Percentiles rank a stretch among this genome's conserved stretches.
Evolutionary conservation across 2,888 invertebrate species (phyloP).

Genomic region (Girardia tigrina): DNA sequence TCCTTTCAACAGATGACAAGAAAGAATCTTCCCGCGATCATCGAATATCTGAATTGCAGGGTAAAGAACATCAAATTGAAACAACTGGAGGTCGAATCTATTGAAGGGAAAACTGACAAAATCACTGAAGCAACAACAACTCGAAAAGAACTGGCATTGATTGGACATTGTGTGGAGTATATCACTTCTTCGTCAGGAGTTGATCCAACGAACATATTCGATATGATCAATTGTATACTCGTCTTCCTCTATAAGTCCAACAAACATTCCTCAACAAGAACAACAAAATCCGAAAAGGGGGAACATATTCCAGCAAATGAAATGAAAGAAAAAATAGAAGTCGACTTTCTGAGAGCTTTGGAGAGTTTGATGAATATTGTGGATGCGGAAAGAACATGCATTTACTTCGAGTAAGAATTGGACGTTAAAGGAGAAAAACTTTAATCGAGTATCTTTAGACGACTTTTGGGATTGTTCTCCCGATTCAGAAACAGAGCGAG

Average conservation of each 20-base stretch:
- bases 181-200: not conserved
- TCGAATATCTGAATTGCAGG: not conserved
- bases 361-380: not conserved
- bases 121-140: not conserved
- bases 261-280: not conserved
- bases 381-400: not conserved
- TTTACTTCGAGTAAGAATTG: not conserved
- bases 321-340: not conserved
- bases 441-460: too few relatives aligned
- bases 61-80: not conserved
- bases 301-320: not conserved
- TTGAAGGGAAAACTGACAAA: too few relatives aligned
- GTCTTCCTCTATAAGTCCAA: not conserved
- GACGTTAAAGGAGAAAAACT: too few relatives aligned
- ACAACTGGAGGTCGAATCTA: not conserved
- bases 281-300: not conserved
- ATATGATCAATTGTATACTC: not conserved
- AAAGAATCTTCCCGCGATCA: not conserved
- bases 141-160: not conserved
- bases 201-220: too few relatives aligned
- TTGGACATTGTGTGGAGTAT: not conserved
- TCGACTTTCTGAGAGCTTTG: not conserved
- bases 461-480: not conserved
- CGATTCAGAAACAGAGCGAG: not conserved
- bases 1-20: not conserved